Conservation (phyloP, 2,113 vertebrate genomes). For the Trichechus manatus region DNA sequence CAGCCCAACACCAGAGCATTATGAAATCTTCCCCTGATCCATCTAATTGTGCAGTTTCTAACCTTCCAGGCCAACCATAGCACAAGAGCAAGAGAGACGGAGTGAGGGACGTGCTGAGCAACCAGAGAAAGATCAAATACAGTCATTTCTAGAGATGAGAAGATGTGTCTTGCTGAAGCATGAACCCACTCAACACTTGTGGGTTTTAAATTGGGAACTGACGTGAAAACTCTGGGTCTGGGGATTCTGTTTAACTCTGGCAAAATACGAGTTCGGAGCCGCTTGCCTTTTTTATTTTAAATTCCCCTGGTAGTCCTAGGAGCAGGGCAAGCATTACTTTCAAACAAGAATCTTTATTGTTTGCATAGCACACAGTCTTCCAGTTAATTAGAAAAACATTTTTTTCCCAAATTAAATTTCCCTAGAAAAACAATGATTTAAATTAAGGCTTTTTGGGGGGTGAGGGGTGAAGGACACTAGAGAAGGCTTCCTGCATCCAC, state of each 20-base stretch:
- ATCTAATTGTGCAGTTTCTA: conserved; percentile 73
- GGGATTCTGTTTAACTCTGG: conserved; percentile 83
- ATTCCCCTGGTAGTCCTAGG: conserved; percentile 84
- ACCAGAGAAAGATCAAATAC: conserved; percentile 57
- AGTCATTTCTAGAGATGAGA: conserved; percentile 73
- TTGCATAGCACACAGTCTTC: conserved; percentile 83
- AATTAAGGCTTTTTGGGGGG: conserved; percentile 76
- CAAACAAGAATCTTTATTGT: conserved; percentile 87
- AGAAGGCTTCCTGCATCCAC: conserved; percentile 50
- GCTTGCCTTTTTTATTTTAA: conserved; percentile 79
- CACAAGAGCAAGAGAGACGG: conserved; percentile 55
- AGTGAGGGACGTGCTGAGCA: conserved; percentile 31
- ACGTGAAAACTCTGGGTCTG: conserved; percentile 75
- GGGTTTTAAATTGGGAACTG: conserved; percentile 76
- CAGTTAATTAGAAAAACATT: conserved; percentile 85
- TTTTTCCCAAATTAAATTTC: conserved; percentile 82
- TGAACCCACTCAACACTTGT: conserved; percentile 48
- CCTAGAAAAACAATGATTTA: conserved; percentile 83
- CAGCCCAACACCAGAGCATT: conserved; percentile 73
- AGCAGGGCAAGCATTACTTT: conserved; percentile 80
- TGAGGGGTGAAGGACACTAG: not conserved
- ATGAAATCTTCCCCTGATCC: conserved; percentile 73
- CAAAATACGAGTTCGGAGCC: conserved; percentile 67
- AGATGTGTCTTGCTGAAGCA: conserved; percentile 52
- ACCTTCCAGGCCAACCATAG: conserved; percentile 72